Evolutionary conservation across 2,113 vertebrate species (phyloP).

Genomic region (Dromiciops gliroides): DNA sequence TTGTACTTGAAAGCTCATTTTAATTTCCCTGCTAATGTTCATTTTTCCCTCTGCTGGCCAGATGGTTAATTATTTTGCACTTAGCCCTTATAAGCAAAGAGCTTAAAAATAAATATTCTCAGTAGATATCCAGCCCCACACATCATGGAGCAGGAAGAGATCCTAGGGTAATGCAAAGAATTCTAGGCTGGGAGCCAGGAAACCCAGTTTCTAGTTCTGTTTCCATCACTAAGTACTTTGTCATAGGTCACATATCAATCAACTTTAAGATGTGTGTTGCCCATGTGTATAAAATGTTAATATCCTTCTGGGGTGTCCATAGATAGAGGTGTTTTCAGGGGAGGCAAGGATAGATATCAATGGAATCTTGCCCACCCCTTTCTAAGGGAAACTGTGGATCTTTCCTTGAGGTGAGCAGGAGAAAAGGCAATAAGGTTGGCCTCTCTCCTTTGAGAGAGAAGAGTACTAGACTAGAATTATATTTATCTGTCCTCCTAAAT

Average conservation of each 20-base stretch:
- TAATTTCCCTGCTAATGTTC: background rate
- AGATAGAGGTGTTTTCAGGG: background rate
- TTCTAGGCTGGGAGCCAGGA: background rate
- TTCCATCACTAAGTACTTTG: background rate
- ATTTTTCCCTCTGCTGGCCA: background rate
- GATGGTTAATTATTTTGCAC: slow-evolving; percentile 1
- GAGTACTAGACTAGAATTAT: background rate
- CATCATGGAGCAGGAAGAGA: background rate
- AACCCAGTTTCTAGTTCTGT: background rate
- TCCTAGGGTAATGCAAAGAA: background rate
- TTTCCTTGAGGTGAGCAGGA: background rate
- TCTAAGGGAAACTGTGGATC: background rate
- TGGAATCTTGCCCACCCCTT: background rate
- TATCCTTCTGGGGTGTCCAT: background rate
- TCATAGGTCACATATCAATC: background rate
- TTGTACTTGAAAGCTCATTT: background rate
- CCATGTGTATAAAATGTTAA: background rate
- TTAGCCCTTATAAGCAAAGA: background rate
- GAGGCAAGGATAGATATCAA: background rate
- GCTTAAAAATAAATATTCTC: background rate
- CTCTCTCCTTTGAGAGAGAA: background rate
- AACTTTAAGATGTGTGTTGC: background rate
- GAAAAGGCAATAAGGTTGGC: background rate
- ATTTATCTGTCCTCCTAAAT: background rate
- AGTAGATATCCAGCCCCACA: background rate